Evolutionary conservation across 1,140 invertebrate genomes (phyloP).

Genomic region (Drosophila navojoa): DNA sequence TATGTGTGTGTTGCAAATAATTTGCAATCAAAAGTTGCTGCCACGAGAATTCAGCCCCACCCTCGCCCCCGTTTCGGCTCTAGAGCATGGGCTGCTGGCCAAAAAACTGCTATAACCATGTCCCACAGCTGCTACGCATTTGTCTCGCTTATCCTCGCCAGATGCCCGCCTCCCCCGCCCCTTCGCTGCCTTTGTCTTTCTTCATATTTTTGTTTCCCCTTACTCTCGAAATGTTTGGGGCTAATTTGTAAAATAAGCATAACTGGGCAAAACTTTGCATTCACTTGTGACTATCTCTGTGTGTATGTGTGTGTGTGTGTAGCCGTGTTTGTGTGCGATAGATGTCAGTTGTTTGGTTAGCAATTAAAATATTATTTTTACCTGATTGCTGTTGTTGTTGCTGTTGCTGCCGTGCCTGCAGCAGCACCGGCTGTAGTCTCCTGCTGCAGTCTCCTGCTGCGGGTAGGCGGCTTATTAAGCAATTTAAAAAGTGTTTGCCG

Average conservation of each 20-base stretch:
- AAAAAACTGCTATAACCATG: slow-evolving; percentile 22
- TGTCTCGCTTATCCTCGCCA: slow-evolving; percentile 40
- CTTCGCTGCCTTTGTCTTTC: neutral
- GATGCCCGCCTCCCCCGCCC: neutral
- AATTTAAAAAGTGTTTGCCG: slow-evolving; percentile 44
- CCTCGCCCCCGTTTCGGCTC: slow-evolving; percentile 12
- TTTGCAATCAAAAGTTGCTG: slow-evolving; percentile 78
- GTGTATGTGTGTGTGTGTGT: slow-evolving; percentile 3
- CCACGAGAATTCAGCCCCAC: slow-evolving; percentile 38
- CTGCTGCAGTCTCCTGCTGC: slow-evolving; percentile 2
- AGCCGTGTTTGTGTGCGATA: slow-evolving; percentile 9
- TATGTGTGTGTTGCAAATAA: slow-evolving; percentile 66
- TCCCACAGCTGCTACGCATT: slow-evolving; percentile 41
- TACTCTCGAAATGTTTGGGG: slow-evolving; percentile 37
- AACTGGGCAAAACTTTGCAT: slow-evolving; percentile 41
- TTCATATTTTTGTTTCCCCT: neutral
- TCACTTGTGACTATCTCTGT: slow-evolving; percentile 5
- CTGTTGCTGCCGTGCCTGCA: neutral
- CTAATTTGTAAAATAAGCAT: slow-evolving; percentile 72
- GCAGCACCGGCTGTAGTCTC: neutral
- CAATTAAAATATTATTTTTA: slow-evolving; percentile 77
- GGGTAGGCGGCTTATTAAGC: slow-evolving; percentile 43
- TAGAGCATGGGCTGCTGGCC: slow-evolving; percentile 9
- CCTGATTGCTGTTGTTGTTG: slow-evolving; percentile 18
- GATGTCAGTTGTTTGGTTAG: slow-evolving; percentile 51